These are phyloP conservation scores for Coregonus clupeaformis DNA, from an alignment of 2,113 vertebrate species.

Conservation along the genomic window DNA sequence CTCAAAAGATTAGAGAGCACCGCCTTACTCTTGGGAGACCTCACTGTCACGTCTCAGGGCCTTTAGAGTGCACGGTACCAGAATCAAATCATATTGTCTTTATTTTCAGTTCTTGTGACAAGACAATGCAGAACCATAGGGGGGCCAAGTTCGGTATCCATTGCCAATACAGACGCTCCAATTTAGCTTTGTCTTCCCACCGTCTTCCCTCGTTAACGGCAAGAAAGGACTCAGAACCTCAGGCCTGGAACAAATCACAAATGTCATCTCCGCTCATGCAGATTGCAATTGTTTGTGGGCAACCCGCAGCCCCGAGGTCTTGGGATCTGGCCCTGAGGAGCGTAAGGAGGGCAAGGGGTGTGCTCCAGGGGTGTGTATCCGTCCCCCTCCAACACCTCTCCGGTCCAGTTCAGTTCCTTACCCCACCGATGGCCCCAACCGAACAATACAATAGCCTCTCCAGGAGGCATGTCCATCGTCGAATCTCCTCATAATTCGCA, in stretches of 20 bases:
- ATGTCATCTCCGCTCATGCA: slow-evolving; percentile 52
- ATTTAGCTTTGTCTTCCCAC: slow-evolving; percentile 53
- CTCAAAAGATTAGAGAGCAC: background rate
- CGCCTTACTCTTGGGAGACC: background rate
- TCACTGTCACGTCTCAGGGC: background rate
- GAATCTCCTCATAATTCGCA: slow-evolving; percentile 14
- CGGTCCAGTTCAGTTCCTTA: slow-evolving; percentile 27
- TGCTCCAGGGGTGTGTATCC: slow-evolving; percentile 20
- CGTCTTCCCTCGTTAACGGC: slow-evolving; percentile 43
- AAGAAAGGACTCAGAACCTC: slow-evolving; percentile 44
- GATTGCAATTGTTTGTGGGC: slow-evolving; percentile 33
- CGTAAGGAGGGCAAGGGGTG: slow-evolving; percentile 9
- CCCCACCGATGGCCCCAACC: slow-evolving; percentile 20
- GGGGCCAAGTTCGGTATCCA: slow-evolving; percentile 29
- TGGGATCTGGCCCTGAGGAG: slow-evolving; percentile 21
- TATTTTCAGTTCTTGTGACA: slow-evolving; percentile 22
- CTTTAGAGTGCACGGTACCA: slow-evolving; percentile 3
- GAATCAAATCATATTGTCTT: slow-evolving; percentile 25
- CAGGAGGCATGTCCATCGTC: slow-evolving; percentile 11
- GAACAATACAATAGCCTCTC: slow-evolving; percentile 24
- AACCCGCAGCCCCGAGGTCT: slow-evolving; percentile 22
- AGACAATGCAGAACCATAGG: slow-evolving; percentile 31
- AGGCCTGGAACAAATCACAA: slow-evolving; percentile 35
- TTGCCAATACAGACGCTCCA: slow-evolving; percentile 34
- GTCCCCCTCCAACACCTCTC: slow-evolving; percentile 18